These are phyloP conservation scores for Macquaria ambigua DNA, from an alignment of 2,113 vertebrate species.

Conservation along the genomic window DNA sequence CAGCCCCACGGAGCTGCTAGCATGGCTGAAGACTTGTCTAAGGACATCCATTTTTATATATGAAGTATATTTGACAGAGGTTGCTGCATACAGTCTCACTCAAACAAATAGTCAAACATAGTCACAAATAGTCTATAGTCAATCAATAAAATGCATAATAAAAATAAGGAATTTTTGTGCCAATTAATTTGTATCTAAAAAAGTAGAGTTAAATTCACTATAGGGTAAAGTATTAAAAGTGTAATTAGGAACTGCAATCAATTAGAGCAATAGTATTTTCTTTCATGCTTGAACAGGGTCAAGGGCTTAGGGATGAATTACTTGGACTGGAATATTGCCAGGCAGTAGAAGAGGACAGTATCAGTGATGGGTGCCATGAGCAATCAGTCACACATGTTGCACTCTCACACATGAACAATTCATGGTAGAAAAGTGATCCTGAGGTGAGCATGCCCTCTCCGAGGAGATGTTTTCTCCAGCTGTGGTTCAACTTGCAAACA, in stretches of 20 bases:
- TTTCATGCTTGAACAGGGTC: slow-evolving; percentile 4
- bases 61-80: too few relatives aligned
- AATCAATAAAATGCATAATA: background rate
- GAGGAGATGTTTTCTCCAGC: background rate
- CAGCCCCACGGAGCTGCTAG: background rate
- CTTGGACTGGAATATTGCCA: slow-evolving; percentile 13
- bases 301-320: slow-evolving; percentile 25
- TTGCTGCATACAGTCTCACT: background rate
- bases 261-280: slow-evolving; percentile 2
- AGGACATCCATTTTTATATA: too few relatives aligned
- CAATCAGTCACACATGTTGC: background rate
- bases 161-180: background rate
- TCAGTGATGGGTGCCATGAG: background rate
- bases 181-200: background rate
- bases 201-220: background rate
- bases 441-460: background rate
- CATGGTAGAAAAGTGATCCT: background rate
- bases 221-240: slow-evolving; percentile 11
- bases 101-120: background rate
- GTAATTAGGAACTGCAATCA: background rate
- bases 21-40: background rate
- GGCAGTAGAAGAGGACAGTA: slow-evolving; percentile 2
- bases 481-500: background rate
- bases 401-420: slow-evolving; percentile 2
- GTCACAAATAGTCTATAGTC: background rate